phyloP scores from a whole-genome alignment of 2,113 vertebrate genomes.

The Ploceus nigricollis region DNA sequence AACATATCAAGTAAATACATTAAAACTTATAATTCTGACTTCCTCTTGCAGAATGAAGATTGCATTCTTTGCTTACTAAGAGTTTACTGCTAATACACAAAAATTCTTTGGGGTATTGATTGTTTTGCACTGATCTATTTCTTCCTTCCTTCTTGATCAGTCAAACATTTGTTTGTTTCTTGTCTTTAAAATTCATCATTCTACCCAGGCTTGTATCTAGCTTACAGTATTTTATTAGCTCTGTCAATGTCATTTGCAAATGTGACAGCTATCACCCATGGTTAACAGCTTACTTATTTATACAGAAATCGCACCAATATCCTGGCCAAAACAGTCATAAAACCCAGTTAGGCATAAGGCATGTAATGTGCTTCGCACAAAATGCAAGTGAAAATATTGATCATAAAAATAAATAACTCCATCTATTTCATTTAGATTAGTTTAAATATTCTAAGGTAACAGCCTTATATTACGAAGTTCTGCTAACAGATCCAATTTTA shows the following conservation, averaged over 20 bases:
- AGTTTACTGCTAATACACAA: neutral
- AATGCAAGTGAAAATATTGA: neutral
- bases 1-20: neutral
- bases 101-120: neutral
- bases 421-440: neutral
- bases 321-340: neutral
- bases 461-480: neutral
- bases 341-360: neutral
- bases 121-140: neutral
- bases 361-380: neutral
- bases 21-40: neutral
- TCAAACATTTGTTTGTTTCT: neutral
- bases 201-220: neutral
- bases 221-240: neutral
- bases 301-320: neutral
- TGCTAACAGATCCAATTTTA: neutral
- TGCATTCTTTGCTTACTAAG: neutral
- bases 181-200: neutral
- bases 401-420: neutral
- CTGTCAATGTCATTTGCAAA: neutral
- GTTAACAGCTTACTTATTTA: neutral
- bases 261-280: neutral
- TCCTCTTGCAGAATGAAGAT: neutral
- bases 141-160: neutral
- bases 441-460: neutral